These are phyloP conservation scores for Crotalus viridis DNA, from an alignment of 2,113 vertebrate genomes.

Conservation along the genomic window DNA sequence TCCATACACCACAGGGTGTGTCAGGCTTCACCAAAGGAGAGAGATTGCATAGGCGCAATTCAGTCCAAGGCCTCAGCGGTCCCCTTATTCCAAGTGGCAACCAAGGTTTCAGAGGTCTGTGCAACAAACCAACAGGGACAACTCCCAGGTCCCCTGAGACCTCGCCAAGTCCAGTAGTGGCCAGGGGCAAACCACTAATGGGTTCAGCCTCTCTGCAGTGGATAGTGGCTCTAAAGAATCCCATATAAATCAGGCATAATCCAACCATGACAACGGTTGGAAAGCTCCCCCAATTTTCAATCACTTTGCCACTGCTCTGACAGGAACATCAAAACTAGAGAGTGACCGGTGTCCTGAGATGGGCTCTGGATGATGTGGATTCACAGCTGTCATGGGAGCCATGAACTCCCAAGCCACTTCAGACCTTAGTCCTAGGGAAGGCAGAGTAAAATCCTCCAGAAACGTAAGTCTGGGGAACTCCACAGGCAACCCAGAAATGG, in stretches of 20 bases:
- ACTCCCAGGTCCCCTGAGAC: not conserved
- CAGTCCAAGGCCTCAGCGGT: not conserved
- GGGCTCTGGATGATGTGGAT: not conserved
- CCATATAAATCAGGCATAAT: not conserved
- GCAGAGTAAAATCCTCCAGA: not conserved
- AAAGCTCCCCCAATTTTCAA: not conserved
- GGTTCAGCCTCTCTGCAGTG: not conserved
- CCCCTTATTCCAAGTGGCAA: not conserved
- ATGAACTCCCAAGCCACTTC: not conserved
- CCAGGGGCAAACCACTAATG: not conserved
- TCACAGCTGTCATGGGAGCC: not conserved
- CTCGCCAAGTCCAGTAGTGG: not conserved
- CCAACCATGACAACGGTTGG: not conserved
- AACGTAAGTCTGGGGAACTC: not conserved
- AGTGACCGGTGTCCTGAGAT: not conserved
- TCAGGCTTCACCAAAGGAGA: not conserved
- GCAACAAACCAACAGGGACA: not conserved
- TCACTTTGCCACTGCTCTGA: not conserved
- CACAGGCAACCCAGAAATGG: not conserved
- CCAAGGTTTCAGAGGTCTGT: not conserved
- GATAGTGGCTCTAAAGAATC: not conserved
- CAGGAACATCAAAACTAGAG: not conserved
- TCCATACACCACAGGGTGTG: not conserved
- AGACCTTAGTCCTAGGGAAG: not conserved
- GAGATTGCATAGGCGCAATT: not conserved